Evolutionary conservation across 2,888 invertebrate species (phyloP).

Genomic region (Uloborus plumipes): DNA sequence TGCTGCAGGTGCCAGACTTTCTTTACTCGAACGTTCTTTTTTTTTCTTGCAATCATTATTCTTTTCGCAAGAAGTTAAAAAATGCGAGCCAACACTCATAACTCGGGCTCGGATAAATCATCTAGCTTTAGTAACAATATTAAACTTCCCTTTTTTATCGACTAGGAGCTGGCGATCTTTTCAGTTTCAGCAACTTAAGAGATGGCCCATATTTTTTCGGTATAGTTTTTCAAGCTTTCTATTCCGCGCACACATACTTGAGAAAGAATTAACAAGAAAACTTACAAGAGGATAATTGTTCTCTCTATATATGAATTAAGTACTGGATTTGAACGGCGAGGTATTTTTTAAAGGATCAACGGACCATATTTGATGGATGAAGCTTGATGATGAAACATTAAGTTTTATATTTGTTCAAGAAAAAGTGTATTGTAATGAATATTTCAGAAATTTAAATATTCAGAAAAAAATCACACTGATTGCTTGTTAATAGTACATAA

Average conservation of each 20-base stretch:
- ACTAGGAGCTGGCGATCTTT: conserved; percentile 27
- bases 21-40: conserved; percentile 25
- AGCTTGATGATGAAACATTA: no score
- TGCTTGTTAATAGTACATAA: no score
- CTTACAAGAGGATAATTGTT: no score
- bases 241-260: conserved; percentile 25
- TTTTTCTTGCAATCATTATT: no score
- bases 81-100: conserved; percentile 18
- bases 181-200: conserved; percentile 25
- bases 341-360: no score
- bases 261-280: conserved; percentile 11
- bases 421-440: no score
- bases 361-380: no score
- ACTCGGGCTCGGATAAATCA: conserved; percentile 27
- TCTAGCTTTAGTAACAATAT: conserved; percentile 26
- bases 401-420: no score
- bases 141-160: conserved; percentile 21
- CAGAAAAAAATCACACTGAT: no score
- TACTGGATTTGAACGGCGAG: no score
- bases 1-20: conserved; percentile 12
- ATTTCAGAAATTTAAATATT: no score
- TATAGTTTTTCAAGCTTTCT: background rate
- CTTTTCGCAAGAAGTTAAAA: conserved; percentile 18
- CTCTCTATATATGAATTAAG: no score
- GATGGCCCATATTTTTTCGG: conserved; percentile 10